phyloP scores from a whole-genome alignment of 2,888 invertebrate genomes.

The Gisinianus flammeolus region DNA sequence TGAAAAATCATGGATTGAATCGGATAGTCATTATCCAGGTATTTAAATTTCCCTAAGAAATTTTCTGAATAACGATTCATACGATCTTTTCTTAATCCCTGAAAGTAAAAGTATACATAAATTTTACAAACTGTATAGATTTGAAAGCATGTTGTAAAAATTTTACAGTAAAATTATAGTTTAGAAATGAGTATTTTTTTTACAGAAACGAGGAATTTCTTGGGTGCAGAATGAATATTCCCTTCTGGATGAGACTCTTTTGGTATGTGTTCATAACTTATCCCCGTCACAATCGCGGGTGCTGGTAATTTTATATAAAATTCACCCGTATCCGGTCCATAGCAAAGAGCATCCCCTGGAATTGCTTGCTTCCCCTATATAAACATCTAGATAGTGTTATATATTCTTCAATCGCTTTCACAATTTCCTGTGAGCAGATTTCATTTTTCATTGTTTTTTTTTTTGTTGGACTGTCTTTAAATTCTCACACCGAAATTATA shows the following conservation, averaged over 20 bases:
- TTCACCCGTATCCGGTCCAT: slow-evolving; percentile 15
- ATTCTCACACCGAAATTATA: background rate
- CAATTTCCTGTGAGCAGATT: too few species aligned
- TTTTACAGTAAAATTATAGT: too few species aligned
- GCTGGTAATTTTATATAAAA: slow-evolving; percentile 11
- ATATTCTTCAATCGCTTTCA: too few species aligned
- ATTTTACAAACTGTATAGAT: background rate
- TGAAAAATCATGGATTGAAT: slow-evolving; percentile 21
- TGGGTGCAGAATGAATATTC: slow-evolving; percentile 36
- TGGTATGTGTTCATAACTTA: slow-evolving; percentile 27
- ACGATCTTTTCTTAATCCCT: slow-evolving; percentile 20
- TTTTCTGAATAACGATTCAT: background rate
- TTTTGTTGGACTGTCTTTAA: too few species aligned
- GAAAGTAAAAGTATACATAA: background rate
- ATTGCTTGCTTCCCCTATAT: slow-evolving; percentile 23
- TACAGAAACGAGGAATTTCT: slow-evolving; percentile 14
- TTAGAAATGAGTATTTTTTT: background rate
- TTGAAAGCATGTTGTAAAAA: too few species aligned
- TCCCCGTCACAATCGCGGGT: slow-evolving; percentile 7
- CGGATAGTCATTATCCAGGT: slow-evolving; percentile 26
- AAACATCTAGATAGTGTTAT: too few species aligned
- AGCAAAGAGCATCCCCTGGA: slow-evolving; percentile 37
- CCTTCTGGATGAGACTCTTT: slow-evolving; percentile 31
- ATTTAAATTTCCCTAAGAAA: slow-evolving; percentile 29
- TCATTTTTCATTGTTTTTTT: background rate